Conservation (phyloP, 2,888 invertebrate genomes). For the Oxystoma pomonae region DNA sequence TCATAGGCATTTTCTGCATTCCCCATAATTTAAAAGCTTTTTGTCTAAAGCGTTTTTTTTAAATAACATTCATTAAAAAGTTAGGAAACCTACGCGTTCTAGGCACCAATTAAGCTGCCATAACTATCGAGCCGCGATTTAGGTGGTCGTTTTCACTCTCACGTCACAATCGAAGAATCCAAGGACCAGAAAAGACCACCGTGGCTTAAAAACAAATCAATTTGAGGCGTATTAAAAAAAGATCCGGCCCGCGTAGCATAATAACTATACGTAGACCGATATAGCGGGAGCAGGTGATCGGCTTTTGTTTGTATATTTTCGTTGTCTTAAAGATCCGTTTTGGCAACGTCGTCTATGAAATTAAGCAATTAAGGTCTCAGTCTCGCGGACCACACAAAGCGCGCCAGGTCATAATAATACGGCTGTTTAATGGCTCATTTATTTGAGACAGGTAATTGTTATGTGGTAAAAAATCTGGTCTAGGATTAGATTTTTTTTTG, state of each 20-base stretch:
- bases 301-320: neutral
- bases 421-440: neutral
- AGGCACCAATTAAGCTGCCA: neutral
- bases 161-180: neutral
- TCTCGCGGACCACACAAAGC: neutral
- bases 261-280: neutral
- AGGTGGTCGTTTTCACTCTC: neutral
- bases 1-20: too few relatives aligned
- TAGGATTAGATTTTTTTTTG: neutral
- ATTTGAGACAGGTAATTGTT: neutral
- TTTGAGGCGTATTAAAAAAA: neutral
- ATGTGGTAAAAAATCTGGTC: neutral
- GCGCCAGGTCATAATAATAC: neutral
- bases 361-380: neutral
- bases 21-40: too few relatives aligned
- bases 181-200: neutral
- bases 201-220: neutral
- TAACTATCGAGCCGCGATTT: neutral
- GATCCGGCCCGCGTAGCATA: neutral
- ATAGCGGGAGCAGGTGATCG: neutral
- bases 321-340: neutral
- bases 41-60: too few relatives aligned
- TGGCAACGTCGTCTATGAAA: neutral
- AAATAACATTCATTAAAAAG: neutral
- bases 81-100: neutral